Base-by-base conservation (phyloP, 1,140 invertebrate genomes). In the Scaptomyza pallida region DNA sequence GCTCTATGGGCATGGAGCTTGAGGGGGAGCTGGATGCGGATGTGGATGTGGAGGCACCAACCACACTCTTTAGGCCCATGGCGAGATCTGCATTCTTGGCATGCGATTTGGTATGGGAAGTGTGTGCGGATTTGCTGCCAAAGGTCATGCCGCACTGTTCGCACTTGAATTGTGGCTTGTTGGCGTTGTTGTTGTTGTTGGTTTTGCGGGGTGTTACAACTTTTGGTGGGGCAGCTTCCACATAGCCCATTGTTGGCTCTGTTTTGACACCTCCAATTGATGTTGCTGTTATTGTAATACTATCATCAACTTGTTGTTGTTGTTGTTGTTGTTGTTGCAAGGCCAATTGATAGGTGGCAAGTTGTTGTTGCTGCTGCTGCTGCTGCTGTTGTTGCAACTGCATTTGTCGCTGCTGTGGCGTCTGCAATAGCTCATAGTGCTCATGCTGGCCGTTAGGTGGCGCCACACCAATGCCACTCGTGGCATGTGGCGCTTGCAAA, bases 131-230 rank as follows among this genome's bases (percentile, higher is more conserved):
- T 55, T 93, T 93, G 41, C 93, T 94, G 30, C 93, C 93, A 55
- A 94, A 93, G 65, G 92, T 93, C 91, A 94, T 92, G 54, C 93
- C 93, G 72, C 93, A 94, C 77, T 93, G 93, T 17, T 93, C 92
- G 77, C 93, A 94, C 63, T 91, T 92, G 71, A 92, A 92, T 35
- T 91, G 91, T 6, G 89, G 81, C 35, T 91, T 91, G 35, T 61
- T 83, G 13, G 51, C 44, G 41, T 71, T 60, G 23, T 91, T 91
- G 35, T 61, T 83, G 13, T 47, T 41, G 41, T 71, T 60, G 23
- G 75, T 48, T 50, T 91, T 90, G 17, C 83, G 72, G 16, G 54
- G 17, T 33, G 65, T 30, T 26, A 45, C 50, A 33, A 48, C 37
- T 19, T 71, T 51, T 9, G 56, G 21, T 67, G 62, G 10, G 35